Base-by-base conservation (phyloP, 1,140 invertebrate species). In the Tetramorium simillimum region DNA sequence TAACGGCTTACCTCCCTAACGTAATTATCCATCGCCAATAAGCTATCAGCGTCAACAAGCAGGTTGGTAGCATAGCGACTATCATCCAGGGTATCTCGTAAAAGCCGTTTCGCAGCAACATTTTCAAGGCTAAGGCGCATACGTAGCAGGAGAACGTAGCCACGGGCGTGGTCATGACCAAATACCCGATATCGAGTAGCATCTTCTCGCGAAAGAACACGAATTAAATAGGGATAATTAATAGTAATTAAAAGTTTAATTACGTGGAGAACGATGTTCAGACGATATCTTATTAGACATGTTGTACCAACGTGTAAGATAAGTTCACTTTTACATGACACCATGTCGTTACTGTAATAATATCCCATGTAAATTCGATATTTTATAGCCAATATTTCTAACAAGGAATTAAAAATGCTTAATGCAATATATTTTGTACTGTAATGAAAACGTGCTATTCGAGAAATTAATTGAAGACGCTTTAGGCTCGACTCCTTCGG, bases 111-210 rank as follows among this genome's bases (percentile, higher is more conserved):
- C 93, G 92, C 28, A 93, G 76, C 43, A 95, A 78, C 70, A 95
- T 93, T 62, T 95, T 95, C 9, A 96, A 88, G 0, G 96, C 95
- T 7, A 95, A 91, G 0, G 94, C 94, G 56, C 96, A 96, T 5
- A 96, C 92, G 93, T 96, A 96, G 4, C 96, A 96, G 0, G 96
- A 96, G 51, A 96, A 95, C 40, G 96, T 91, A 3, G 96, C 96
- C 28, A 96, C 91, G 0, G 96, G 96, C 16, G 96, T 96, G 87
- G 96, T 96, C 72, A 96, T 94, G 89, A 95, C 91, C 56, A 96
- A 95, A 18, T 96, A 96, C 3, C 96, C 92, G 60, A 96, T 92
- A 81, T 96, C 96, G 72, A 96, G 92, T 80, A 96, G 92, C 90
- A 96, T 93, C 96, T 96, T 89, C 37, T 94, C 92, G 65, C 73